These are phyloP conservation scores for Pseudochromis fuscus DNA, from an alignment of 2,797 vertebrate species.

Conservation along the genomic window DNA sequence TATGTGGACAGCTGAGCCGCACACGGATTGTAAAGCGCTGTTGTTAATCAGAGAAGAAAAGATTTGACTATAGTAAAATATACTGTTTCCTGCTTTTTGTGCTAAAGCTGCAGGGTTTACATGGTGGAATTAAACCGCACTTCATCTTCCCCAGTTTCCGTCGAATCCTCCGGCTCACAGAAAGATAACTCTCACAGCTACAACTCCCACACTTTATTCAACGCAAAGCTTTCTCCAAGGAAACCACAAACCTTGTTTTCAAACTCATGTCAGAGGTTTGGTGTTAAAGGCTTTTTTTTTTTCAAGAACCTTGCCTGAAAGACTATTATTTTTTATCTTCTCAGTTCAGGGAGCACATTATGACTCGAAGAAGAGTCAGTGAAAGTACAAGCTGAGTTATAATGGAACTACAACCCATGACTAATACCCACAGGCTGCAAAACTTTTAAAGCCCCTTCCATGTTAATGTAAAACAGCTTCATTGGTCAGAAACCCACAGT, in stretches of 20 bases:
- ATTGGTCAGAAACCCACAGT: conserved; percentile 63
- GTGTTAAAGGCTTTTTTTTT: conserved; percentile 67
- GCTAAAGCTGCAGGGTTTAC: conserved; percentile 52
- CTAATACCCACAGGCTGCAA: conserved; percentile 82
- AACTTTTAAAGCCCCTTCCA: conserved; percentile 78
- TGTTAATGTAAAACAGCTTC: conserved; percentile 72
- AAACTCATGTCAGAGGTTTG: conserved; percentile 73
- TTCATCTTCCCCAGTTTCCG: conserved; percentile 52
- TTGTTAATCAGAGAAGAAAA: conserved; percentile 34
- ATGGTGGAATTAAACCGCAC: conserved; percentile 48
- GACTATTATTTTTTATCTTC: conserved; percentile 87
- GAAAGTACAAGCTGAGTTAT: conserved; percentile 84
- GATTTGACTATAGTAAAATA: conserved; percentile 18
- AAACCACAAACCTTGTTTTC: conserved; percentile 73
- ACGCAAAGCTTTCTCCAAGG: conserved; percentile 61
- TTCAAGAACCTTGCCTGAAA: conserved; percentile 73
- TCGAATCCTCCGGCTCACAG: conserved; percentile 42
- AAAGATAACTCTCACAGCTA: conserved; percentile 57
- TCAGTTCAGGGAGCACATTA: conserved; percentile 85
- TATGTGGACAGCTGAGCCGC: conserved; percentile 19
- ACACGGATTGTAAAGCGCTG: conserved; percentile 13
- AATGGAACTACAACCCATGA: conserved; percentile 86
- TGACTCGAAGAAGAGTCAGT: conserved; percentile 79
- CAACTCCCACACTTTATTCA: conserved; percentile 69
- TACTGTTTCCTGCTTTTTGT: conserved; percentile 22